These are phyloP conservation scores for Leptinotarsa rubiginosa DNA, from an alignment of 2,888 invertebrate genomes.

Conservation along the genomic window DNA sequence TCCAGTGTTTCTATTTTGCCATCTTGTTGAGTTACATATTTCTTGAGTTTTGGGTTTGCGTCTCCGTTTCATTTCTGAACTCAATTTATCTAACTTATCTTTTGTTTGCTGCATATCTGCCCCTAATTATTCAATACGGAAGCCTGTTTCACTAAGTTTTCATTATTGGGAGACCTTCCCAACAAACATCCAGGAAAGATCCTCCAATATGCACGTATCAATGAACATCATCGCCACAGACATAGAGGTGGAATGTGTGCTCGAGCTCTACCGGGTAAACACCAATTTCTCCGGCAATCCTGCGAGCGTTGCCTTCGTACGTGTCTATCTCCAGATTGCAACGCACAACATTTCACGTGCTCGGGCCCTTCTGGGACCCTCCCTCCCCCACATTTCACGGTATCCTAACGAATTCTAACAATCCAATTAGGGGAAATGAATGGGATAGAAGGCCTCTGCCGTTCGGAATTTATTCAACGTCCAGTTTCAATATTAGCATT, in stretches of 20 bases:
- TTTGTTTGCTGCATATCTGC: no score
- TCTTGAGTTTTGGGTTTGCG: no score
- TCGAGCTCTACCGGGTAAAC: neutral
- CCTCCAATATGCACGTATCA: neutral
- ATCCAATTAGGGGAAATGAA: conserved; percentile 38
- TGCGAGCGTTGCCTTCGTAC: neutral
- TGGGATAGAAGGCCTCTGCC: conserved; percentile 33
- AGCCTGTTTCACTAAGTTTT: no score
- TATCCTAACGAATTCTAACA: conserved; percentile 33
- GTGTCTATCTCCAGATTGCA: conserved; percentile 6
- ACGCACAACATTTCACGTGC: conserved; percentile 4
- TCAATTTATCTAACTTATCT: no score
- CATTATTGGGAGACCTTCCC: no score
- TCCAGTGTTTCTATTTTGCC: no score
- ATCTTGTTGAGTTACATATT: no score
- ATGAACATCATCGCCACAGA: neutral
- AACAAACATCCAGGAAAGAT: neutral
- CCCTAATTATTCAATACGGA: no score
- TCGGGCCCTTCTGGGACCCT: neutral
- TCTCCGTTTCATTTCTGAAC: no score
- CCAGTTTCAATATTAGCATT: conserved; percentile 59
- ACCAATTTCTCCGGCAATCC: neutral
- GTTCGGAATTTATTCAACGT: conserved; percentile 44
- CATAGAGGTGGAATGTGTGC: neutral
- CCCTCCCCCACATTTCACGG: neutral